These are phyloP conservation scores for Mobula birostris DNA, from an alignment of 2,113 vertebrate species.

Conservation along the genomic window DNA sequence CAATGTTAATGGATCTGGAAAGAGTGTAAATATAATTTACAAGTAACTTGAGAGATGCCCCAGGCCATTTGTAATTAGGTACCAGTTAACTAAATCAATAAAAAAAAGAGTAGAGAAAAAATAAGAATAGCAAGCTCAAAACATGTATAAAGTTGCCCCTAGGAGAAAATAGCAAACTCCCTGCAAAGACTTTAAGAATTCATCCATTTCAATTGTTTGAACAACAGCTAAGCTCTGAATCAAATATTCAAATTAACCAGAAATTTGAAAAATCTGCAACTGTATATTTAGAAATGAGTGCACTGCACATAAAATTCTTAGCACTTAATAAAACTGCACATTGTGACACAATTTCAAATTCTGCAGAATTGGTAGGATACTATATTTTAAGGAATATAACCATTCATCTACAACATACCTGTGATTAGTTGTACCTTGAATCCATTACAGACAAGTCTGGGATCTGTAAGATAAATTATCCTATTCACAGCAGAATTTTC, in stretches of 20 bases:
- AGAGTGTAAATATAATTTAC: background rate
- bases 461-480: slow-evolving; percentile 66
- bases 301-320: background rate
- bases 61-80: background rate
- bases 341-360: background rate
- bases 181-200: background rate
- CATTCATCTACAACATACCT: slow-evolving; percentile 59
- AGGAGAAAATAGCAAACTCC: background rate
- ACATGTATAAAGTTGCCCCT: background rate
- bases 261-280: background rate
- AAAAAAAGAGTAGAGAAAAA: background rate
- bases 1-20: background rate
- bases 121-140: background rate
- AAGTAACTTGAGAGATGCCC: background rate
- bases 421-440: slow-evolving; percentile 76
- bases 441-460: slow-evolving; percentile 80
- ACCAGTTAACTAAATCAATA: background rate
- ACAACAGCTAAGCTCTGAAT: background rate
- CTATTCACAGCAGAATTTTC: slow-evolving; percentile 54
- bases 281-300: background rate
- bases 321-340: background rate
- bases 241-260: background rate
- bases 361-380: background rate
- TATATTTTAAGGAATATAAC: background rate
- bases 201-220: background rate